phyloP scores from a whole-genome alignment of 2,888 invertebrate species.

The Molanna angustata region DNA sequence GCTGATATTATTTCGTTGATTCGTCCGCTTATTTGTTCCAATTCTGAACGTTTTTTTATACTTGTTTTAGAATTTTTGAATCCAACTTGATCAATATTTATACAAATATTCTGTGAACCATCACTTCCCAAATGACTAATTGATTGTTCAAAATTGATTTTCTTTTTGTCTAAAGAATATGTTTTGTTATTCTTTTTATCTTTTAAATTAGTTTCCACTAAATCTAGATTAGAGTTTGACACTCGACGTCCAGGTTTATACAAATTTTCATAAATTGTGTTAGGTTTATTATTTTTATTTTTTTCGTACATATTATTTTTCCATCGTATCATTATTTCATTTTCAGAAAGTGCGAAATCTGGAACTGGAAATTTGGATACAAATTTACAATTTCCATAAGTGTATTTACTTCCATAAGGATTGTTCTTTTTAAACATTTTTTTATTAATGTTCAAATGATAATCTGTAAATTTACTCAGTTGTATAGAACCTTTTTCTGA shows the following conservation, averaged over 20 bases:
- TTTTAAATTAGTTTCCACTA: conserved; percentile 33
- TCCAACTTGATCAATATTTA: too few species aligned
- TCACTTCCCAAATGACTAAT: conserved; percentile 8
- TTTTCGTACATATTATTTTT: conserved; percentile 31
- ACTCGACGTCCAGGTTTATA: conserved; percentile 33
- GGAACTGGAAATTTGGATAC: conserved; percentile 34
- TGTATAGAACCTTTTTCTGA: conserved; percentile 20
- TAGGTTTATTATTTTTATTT: conserved; percentile 34
- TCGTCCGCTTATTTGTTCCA: conserved; percentile 16
- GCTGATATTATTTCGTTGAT: conserved; percentile 30
- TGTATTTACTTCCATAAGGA: conserved; percentile 17
- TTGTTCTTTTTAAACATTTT: conserved; percentile 29
- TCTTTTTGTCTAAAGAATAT: conserved; percentile 28
- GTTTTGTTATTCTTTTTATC: conserved; percentile 35
- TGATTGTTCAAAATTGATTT: conserved; percentile 27
- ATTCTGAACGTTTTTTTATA: conserved; percentile 20
- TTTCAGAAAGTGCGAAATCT: conserved; percentile 37
- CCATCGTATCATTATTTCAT: conserved; percentile 31
- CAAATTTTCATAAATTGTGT: conserved; percentile 38
- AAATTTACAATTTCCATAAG: conserved; percentile 15
- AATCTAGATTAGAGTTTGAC: conserved; percentile 33
- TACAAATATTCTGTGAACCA: conserved; percentile 37
- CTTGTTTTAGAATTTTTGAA: too few species aligned
- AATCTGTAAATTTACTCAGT: conserved; percentile 24
- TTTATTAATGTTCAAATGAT: conserved; percentile 29